Evolutionary conservation across 2,113 vertebrate species (phyloP).

Genomic region (Corvus cornix): DNA sequence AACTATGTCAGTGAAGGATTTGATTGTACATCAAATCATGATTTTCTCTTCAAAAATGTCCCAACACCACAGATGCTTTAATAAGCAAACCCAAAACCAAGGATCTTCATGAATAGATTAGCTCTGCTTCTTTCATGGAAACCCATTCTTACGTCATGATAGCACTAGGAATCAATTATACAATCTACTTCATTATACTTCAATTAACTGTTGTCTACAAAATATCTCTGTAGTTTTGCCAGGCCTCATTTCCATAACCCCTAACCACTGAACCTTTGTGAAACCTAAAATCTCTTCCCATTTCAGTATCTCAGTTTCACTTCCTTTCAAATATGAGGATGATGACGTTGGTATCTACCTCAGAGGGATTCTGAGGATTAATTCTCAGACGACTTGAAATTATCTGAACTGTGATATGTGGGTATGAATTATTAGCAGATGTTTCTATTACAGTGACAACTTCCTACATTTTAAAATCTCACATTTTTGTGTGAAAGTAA

Average conservation of each 20-base stretch:
- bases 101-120: neutral
- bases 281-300: neutral
- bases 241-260: neutral
- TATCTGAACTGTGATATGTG: neutral
- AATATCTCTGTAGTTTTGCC: neutral
- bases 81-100: neutral
- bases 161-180: neutral
- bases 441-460: neutral
- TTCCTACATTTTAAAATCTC: neutral
- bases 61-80: neutral
- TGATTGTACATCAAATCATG: neutral
- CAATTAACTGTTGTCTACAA: neutral
- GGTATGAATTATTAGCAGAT: neutral
- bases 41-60: neutral
- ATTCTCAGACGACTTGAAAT: neutral
- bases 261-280: neutral
- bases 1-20: neutral
- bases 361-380: neutral
- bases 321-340: neutral
- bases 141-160: neutral
- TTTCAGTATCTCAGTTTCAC: neutral
- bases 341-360: neutral
- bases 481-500: neutral
- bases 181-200: neutral
- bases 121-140: neutral